phyloP scores from a whole-genome alignment of 1,140 invertebrate species.

The Apolygus lucorum region DNA sequence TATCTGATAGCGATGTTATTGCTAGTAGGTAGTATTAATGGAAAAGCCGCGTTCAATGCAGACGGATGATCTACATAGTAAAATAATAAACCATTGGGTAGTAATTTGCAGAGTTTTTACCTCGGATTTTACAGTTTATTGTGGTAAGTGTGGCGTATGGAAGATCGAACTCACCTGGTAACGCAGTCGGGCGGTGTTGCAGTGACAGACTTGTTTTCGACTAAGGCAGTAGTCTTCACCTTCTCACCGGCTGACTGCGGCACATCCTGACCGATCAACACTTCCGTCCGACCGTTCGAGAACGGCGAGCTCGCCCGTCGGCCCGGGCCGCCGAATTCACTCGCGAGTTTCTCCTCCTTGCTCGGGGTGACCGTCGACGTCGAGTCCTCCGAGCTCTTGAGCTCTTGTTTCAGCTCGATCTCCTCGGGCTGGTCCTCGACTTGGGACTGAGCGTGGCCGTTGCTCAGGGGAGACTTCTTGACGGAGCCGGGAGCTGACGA shows the following conservation, averaged over 20 bases:
- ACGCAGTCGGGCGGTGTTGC: constrained; percentile 17
- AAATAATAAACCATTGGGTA: too few relatives aligned
- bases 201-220: constrained; percentile 41
- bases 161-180: constrained; percentile 20
- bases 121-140: too few relatives aligned
- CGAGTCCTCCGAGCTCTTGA: constrained; percentile 31
- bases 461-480: constrained; percentile 15
- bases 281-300: constrained; percentile 62
- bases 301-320: constrained; percentile 50
- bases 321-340: neutral
- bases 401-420: constrained; percentile 36
- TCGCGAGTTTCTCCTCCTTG: neutral
- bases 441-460: constrained; percentile 21
- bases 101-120: too few relatives aligned
- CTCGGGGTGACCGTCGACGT: constrained; percentile 27
- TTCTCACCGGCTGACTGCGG: constrained; percentile 40
- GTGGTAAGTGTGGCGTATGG: too few relatives aligned
- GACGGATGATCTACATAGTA: too few relatives aligned
- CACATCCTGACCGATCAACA: constrained; percentile 52
- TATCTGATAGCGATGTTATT: too few relatives aligned
- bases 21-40: neutral
- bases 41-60: too few relatives aligned
- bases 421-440: constrained; percentile 29
- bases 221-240: constrained; percentile 46
- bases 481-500: constrained; percentile 20